Evolutionary conservation across 2,797 vertebrate species (phyloP).

Genomic region (Columba guinea): DNA sequence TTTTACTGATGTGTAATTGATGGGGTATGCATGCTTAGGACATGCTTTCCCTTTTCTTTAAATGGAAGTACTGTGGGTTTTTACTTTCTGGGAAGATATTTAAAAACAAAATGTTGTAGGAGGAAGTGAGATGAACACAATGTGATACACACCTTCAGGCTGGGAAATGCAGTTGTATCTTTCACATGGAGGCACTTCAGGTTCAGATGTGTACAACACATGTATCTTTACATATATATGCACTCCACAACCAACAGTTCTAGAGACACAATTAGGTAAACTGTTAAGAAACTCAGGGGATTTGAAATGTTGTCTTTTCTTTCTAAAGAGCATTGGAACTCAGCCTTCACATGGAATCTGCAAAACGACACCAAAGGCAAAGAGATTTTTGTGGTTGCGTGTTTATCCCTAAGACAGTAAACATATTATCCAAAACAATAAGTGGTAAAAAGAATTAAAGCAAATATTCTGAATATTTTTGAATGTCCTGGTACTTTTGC

Average conservation of each 20-base stretch:
- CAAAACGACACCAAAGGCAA: background rate
- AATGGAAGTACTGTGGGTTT: background rate
- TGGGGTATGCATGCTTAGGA: background rate
- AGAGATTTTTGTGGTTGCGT: background rate
- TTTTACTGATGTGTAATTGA: background rate
- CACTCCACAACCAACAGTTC: background rate
- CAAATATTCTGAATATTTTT: background rate
- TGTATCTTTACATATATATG: background rate
- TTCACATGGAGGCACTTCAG: background rate
- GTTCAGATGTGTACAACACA: background rate
- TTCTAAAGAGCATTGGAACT: background rate
- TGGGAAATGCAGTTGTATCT: background rate
- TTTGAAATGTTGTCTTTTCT: background rate
- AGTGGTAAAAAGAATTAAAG: background rate
- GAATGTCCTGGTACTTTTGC: background rate
- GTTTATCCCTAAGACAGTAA: background rate
- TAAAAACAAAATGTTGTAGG: background rate
- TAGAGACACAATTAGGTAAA: background rate
- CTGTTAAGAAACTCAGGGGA: background rate
- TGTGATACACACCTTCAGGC: accelerated
- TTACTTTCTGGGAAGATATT: background rate
- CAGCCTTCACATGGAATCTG: background rate
- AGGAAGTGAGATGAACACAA: background rate
- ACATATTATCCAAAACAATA: background rate
- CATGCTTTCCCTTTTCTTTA: background rate